A percentile compares a stretch with the other conserved stretches of the same genome.
Conservation (phyloP, 2,797 vertebrate genomes). For the Anguilla anguilla region DNA sequence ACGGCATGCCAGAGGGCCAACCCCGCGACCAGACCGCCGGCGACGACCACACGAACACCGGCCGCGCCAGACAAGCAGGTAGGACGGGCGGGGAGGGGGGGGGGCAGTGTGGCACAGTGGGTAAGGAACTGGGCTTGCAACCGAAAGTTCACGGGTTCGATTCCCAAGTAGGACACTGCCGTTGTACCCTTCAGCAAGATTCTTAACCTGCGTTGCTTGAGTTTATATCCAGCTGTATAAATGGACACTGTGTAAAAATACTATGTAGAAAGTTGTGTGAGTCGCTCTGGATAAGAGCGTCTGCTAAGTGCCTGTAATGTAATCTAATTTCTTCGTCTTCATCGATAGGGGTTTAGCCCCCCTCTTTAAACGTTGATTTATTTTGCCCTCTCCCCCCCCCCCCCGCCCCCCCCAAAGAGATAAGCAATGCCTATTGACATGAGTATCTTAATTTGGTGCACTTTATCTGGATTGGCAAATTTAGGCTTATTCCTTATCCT, state of each 20-base stretch:
- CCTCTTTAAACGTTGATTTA: background rate
- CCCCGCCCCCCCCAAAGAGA: constrained; percentile 7
- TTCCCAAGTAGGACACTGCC: too few relatives aligned
- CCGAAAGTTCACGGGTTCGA: too few relatives aligned
- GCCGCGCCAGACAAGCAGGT: constrained; percentile 85
- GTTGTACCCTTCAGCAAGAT: too few relatives aligned
- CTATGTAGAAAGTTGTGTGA: too few relatives aligned
- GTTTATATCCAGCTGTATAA: too few relatives aligned
- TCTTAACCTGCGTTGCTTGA: too few relatives aligned
- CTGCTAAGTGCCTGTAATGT: too few relatives aligned
- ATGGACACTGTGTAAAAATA: too few relatives aligned
- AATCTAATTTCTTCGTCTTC: background rate
- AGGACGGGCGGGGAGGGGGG: constrained; percentile 59
- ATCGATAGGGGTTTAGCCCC: background rate
- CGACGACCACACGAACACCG: constrained; percentile 57
- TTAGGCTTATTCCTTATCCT: constrained; percentile 71
- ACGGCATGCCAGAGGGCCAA: constrained; percentile 93
- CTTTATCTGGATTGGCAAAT: constrained; percentile 66
- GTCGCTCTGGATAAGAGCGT: too few relatives aligned
- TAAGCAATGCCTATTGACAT: constrained; percentile 31
- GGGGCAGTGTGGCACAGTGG: too few relatives aligned
- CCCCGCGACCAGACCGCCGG: constrained; percentile 80
- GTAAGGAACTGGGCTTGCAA: background rate
- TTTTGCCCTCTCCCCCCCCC: background rate
- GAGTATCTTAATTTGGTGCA: constrained; percentile 60